Percentiles rank a stretch among this genome's conserved stretches.
phyloP scores from a whole-genome alignment of 2,797 vertebrate genomes.

The Eupleurogrammus muticus region DNA sequence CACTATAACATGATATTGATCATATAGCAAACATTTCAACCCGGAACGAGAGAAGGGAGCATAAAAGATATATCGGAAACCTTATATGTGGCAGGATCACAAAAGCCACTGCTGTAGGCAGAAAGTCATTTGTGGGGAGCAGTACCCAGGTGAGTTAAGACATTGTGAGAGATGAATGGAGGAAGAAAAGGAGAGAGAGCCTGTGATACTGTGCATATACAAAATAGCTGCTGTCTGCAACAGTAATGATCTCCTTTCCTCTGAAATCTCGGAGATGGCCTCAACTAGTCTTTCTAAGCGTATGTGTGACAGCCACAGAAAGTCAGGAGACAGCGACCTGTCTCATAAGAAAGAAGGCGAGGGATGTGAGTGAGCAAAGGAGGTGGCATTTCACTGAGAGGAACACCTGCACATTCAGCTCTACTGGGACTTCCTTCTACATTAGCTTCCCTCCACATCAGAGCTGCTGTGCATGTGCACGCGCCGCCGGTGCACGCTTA shows the following conservation, averaged over 20 bases:
- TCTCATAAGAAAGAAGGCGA: conserved; percentile 84
- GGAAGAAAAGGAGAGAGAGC: conserved; percentile 45
- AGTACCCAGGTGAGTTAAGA: conserved; percentile 67
- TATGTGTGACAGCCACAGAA: conserved; percentile 87
- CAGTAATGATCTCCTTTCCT: conserved; percentile 78
- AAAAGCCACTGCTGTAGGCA: conserved; percentile 70
- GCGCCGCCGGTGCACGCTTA: conserved; percentile 65
- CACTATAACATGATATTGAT: conserved; percentile 67
- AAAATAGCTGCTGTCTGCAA: conserved; percentile 80
- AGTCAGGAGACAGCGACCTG: conserved; percentile 90
- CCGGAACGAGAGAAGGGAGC: conserved; percentile 37
- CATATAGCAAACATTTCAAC: conserved; percentile 71
- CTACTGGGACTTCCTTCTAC: conserved; percentile 90
- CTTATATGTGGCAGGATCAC: conserved; percentile 67
- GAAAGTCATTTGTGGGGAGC: conserved; percentile 60
- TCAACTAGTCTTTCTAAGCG: conserved; percentile 64
- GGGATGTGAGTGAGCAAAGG: conserved; percentile 77
- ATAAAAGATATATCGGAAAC: conserved; percentile 37
- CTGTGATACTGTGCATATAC: conserved; percentile 80
- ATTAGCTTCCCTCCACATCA: conserved; percentile 92
- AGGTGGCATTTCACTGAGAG: conserved; percentile 90
- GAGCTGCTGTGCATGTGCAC: conserved; percentile 75
- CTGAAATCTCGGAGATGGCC: conserved; percentile 75
- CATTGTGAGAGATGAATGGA: conserved; percentile 61
- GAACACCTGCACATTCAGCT: conserved; percentile 97